Evolutionary conservation across 2,888 invertebrate species (phyloP).

Genomic region (Anodontia alba): DNA sequence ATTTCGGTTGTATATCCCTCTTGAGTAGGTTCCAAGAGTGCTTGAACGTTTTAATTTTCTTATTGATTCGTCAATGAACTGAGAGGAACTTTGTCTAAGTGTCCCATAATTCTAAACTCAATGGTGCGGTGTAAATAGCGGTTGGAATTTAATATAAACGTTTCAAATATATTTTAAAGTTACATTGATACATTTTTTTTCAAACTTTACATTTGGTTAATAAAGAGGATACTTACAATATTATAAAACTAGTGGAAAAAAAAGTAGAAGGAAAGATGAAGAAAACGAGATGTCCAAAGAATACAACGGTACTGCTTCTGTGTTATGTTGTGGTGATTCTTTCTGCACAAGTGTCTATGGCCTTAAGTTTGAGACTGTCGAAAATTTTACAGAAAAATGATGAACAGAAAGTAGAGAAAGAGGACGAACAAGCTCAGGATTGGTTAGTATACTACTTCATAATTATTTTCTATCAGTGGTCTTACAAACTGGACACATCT

Average conservation of each 20-base stretch:
- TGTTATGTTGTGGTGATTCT: not conserved
- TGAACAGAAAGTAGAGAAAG: not conserved
- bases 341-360: not conserved
- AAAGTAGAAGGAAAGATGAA: not conserved
- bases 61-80: constrained; percentile 5
- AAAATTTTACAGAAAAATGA: not conserved
- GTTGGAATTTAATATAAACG: not conserved
- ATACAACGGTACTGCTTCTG: not conserved
- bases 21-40: not conserved
- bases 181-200: too few relatives aligned
- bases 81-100: not conserved
- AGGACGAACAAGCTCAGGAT: not conserved
- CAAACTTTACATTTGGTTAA: too few relatives aligned
- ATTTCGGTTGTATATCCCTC: constrained; percentile 6
- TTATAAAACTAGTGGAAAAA: not conserved
- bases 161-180: not conserved
- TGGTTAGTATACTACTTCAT: not conserved
- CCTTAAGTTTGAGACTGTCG: constrained; percentile 15
- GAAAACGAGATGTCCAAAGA: not conserved
- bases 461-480: not conserved
- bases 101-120: not conserved
- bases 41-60: constrained; percentile 17
- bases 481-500: too few relatives aligned
- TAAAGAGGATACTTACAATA: too few relatives aligned
- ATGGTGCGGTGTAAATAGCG: constrained; percentile 10